Base-by-base conservation (phyloP, 2,888 invertebrate genomes). In the Pollenia angustigena region DNA sequence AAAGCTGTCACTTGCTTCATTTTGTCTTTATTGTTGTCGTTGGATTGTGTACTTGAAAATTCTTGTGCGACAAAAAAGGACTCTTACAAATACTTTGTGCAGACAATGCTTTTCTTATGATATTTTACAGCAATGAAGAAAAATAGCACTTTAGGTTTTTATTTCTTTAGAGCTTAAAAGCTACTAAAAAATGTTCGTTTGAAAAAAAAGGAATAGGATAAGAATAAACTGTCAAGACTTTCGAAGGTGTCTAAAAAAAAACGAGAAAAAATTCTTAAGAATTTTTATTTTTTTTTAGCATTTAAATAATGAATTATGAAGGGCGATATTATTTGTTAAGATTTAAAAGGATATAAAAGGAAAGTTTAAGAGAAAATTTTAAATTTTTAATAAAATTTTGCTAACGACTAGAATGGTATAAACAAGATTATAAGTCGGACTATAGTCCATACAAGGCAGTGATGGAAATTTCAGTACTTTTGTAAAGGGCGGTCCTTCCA, bases 1-100 rank as follows among this genome's bases (percentile, higher is more conserved):
- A 75, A 71, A 76, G 71, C 48, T 85, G 81, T 81, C 81, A 81
- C 81, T 85, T 85, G 75, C 69, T 81, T 81, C 56, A 76, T 85
- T 84, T 71, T 79, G 56, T 78, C 78, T 14, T 78, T 78, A 58
- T 76, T 78, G 64, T 78, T 72, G 32, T 32, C 32, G 71, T 58
- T 64, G 62, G 42, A 44, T 76, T 69, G 48, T 69, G 48, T 44
- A 85, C 80, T 85, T 81, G 80, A 85, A 81, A 76, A 71, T 85
- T 75, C 69, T 69, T 64, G 54, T 48, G 62, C 2, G 12, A 18
- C 42, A 60, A 68, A 62, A 74, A 75, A 79, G 74, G 74, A 68
- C 66, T 79, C 52, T 79, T 23, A 81, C 66, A 66, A 46, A 54
- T 58, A 48, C 14, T 52, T 44, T 64, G 44, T 40, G 44, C 56